These are phyloP conservation scores for Leptura quadrifasciata DNA, from an alignment of 2,888 invertebrate genomes.

Conservation along the genomic window DNA sequence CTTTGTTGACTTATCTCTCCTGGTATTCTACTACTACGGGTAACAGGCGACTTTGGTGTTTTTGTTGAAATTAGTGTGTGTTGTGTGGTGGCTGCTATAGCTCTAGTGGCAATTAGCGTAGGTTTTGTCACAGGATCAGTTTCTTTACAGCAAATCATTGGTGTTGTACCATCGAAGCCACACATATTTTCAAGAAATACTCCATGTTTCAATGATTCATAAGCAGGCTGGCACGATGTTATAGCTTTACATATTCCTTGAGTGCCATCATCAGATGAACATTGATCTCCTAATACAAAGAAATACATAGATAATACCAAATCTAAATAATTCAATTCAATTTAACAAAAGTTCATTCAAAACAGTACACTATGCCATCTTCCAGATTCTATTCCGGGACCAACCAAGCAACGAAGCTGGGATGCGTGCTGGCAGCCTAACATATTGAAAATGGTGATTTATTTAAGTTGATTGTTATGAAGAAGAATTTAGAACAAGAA, in stretches of 20 bases:
- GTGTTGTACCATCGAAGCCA: conserved; percentile 60
- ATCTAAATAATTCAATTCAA: no score
- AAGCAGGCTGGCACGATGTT: background rate
- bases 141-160: conserved; percentile 64
- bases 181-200: conserved; percentile 59
- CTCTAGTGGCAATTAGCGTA: no score
- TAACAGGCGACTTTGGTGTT: conserved; percentile 17
- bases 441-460: no score
- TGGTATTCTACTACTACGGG: conserved; percentile 23
- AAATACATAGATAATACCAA: no score
- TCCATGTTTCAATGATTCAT: conserved; percentile 49
- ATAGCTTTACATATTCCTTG: background rate
- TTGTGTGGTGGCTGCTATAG: background rate
- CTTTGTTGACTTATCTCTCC: conserved; percentile 57
- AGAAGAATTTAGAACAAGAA: no score
- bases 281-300: background rate
- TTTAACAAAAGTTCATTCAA: no score
- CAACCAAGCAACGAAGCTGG: no score
- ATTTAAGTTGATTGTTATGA: no score
- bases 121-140: background rate
- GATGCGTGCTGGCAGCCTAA: no score
- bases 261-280: background rate
- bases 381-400: no score
- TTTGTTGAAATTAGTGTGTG: background rate
- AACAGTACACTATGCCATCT: no score